These are phyloP conservation scores for Mellivora capensis DNA, from an alignment of 2,113 vertebrate species.

Conservation along the genomic window DNA sequence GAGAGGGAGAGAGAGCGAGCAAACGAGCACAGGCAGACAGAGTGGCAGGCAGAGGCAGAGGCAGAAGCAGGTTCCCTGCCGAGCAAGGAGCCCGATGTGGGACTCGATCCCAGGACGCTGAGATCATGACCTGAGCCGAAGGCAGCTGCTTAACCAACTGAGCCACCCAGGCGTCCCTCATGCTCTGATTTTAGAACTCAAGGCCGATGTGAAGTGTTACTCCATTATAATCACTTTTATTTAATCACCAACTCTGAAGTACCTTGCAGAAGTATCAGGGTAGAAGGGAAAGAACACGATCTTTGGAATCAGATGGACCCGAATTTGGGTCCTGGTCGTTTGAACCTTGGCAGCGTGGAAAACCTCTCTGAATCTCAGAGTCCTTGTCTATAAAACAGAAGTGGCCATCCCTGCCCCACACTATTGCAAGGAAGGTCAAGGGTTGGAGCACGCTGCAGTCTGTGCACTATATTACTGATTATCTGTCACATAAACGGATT, in stretches of 20 bases:
- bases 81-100: too few relatives aligned
- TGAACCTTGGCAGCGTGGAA: background rate
- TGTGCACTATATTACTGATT: background rate
- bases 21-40: too few relatives aligned
- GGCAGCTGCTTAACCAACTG: too few relatives aligned
- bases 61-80: too few relatives aligned
- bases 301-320: background rate
- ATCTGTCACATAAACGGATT: background rate
- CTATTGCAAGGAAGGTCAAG: background rate
- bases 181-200: conserved; percentile 22
- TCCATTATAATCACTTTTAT: background rate
- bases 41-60: too few relatives aligned
- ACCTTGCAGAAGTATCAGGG: background rate
- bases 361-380: background rate
- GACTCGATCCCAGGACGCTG: too few relatives aligned
- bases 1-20: too few relatives aligned
- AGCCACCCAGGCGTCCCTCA: too few relatives aligned
- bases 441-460: background rate
- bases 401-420: background rate
- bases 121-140: too few relatives aligned
- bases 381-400: background rate
- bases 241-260: background rate
- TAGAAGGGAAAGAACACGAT: background rate
- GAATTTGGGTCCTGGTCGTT: background rate
- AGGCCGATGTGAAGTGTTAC: background rate